Conservation (phyloP, 2,113 vertebrate genomes). For the Peromyscus leucopus region DNA sequence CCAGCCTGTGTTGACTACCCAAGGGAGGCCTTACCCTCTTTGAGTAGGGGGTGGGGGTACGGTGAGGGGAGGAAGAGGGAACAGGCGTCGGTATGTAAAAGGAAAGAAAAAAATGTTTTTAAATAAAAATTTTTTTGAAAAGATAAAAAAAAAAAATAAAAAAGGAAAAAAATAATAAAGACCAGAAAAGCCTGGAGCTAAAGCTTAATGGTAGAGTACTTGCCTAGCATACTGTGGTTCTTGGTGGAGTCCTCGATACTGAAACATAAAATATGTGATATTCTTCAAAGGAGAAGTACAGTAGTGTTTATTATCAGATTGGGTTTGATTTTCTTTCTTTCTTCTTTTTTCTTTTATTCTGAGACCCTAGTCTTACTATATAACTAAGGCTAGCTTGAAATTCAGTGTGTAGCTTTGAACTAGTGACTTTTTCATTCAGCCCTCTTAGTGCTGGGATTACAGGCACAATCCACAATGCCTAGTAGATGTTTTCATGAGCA, state of each 20-base stretch:
- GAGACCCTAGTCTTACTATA: background rate
- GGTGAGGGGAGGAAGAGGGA: no score
- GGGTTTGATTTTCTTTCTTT: background rate
- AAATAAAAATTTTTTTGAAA: no score
- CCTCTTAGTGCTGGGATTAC: background rate
- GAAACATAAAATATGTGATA: background rate
- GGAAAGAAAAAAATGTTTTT: no score
- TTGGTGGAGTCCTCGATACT: no score
- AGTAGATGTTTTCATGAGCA: background rate
- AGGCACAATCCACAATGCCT: background rate
- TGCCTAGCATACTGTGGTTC: background rate
- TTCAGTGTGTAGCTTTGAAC: background rate
- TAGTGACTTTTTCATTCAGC: background rate
- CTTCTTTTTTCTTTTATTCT: background rate
- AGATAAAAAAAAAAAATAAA: background rate
- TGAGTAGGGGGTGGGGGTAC: no score
- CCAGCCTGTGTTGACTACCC: no score
- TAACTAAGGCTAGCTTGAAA: background rate
- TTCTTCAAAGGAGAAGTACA: background rate
- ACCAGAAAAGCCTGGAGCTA: background rate
- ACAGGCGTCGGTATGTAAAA: no score
- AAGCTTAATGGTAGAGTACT: background rate
- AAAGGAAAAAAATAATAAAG: background rate
- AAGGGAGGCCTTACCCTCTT: no score
- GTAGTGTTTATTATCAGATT: background rate